phyloP scores from a whole-genome alignment of 2,888 invertebrate genomes.

The Resseliella maxima region DNA sequence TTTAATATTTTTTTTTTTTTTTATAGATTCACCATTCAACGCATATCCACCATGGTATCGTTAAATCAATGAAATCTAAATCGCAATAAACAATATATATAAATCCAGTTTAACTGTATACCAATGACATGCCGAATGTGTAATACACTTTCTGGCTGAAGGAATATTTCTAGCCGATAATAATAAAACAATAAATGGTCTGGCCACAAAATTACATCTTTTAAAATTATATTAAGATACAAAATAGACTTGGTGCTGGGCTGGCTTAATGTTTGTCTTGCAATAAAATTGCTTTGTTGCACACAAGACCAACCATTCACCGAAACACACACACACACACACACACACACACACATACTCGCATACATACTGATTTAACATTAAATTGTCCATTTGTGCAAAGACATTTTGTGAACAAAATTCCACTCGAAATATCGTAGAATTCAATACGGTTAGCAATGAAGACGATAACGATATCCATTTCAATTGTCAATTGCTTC shows the following conservation, averaged over 20 bases:
- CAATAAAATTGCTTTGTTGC: neutral
- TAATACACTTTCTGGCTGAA: neutral
- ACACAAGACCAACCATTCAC: too few relatives aligned
- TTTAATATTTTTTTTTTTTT: too few relatives aligned
- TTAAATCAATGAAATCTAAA: too few relatives aligned
- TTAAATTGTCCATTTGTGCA: neutral
- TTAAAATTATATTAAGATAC: neutral
- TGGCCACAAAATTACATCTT: neutral
- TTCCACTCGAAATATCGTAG: neutral
- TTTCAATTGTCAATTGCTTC: neutral
- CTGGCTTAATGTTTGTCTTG: neutral
- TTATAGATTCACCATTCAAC: too few relatives aligned
- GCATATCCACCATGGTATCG: too few relatives aligned
- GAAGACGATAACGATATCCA: neutral
- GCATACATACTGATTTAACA: neutral
- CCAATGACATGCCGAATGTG: neutral
- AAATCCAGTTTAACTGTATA: neutral
- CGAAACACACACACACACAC: neutral
- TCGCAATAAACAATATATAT: too few relatives aligned
- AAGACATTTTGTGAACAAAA: neutral
- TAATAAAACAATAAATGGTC: constrained; percentile 1
- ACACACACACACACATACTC: neutral
- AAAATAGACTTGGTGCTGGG: neutral
- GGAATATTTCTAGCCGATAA: neutral
- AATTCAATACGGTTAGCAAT: neutral